Percentiles rank a stretch among this genome's conserved stretches.
These are phyloP conservation scores for Sphenodon punctatus DNA, from an alignment of 2,797 vertebrate species.

Conservation along the genomic window DNA sequence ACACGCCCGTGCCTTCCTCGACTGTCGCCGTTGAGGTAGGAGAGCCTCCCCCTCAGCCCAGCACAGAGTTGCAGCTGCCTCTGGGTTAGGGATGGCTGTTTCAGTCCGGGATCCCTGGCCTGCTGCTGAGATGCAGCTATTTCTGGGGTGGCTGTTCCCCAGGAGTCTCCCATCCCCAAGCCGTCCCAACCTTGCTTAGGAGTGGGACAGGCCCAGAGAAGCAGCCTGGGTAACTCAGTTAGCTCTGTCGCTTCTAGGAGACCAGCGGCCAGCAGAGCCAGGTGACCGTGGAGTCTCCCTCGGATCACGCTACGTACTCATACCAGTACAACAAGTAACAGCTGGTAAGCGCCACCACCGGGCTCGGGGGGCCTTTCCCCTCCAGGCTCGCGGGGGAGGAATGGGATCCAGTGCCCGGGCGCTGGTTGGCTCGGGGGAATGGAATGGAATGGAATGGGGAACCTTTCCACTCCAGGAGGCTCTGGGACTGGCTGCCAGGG, in stretches of 20 bases:
- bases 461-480: too few species aligned
- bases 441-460: too few species aligned
- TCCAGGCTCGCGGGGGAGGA: too few species aligned
- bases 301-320: constrained; percentile 88
- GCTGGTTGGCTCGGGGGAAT: too few species aligned
- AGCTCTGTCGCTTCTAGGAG: constrained; percentile 77
- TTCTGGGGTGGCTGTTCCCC: neutral
- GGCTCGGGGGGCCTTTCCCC: too few species aligned
- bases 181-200: neutral
- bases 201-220: too few species aligned
- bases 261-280: constrained; percentile 85
- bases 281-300: constrained; percentile 86
- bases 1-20: constrained; percentile 87
- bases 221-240: neutral
- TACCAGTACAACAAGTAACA: constrained; percentile 92
- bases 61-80: too few species aligned
- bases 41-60: too few species aligned
- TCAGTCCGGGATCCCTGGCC: neutral
- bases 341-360: constrained; percentile 25
- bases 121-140: neutral
- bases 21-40: constrained; percentile 89
- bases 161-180: neutral
- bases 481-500: too few species aligned
- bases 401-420: too few species aligned
- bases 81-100: neutral